phyloP scores from a whole-genome alignment of 2,888 invertebrate species.

The Cremastobaeus sp. region DNA sequence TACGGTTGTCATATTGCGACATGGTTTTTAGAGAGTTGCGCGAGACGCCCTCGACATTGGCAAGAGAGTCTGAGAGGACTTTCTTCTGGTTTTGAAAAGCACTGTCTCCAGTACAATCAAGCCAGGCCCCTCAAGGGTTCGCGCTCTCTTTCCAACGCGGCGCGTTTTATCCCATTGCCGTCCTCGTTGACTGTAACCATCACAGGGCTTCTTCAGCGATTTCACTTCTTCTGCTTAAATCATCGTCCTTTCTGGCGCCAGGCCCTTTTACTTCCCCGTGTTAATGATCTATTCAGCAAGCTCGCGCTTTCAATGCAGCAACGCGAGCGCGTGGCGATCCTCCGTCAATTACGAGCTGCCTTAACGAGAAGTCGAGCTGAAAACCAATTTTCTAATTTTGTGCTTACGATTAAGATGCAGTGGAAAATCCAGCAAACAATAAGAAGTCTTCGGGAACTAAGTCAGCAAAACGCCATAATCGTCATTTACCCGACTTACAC shows the following conservation, averaged over 20 bases:
- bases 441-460: too few relatives aligned
- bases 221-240: conserved; percentile 49
- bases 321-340: conserved; percentile 20
- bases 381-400: conserved; percentile 46
- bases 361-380: conserved; percentile 32
- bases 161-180: conserved; percentile 51
- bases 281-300: conserved; percentile 59
- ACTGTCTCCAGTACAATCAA: conserved; percentile 61
- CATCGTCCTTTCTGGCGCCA: conserved; percentile 14
- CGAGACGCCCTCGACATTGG: conserved; percentile 56
- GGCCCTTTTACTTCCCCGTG: conserved; percentile 32
- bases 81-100: conserved; percentile 56
- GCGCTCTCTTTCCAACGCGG: conserved; percentile 43
- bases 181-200: conserved; percentile 42
- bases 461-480: background rate
- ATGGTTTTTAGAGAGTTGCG: conserved; percentile 56
- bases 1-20: conserved; percentile 38
- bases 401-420: conserved; percentile 16
- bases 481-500: background rate
- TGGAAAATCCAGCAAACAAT: conserved; percentile 5
- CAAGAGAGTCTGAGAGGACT: conserved; percentile 60
- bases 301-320: conserved; percentile 35
- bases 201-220: conserved; percentile 40
- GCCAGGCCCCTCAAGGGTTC: conserved; percentile 53
- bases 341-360: conserved; percentile 38